Evolutionary conservation across 2,797 vertebrate species (phyloP).

Genomic region (Cryptoblepharus egeriae): DNA sequence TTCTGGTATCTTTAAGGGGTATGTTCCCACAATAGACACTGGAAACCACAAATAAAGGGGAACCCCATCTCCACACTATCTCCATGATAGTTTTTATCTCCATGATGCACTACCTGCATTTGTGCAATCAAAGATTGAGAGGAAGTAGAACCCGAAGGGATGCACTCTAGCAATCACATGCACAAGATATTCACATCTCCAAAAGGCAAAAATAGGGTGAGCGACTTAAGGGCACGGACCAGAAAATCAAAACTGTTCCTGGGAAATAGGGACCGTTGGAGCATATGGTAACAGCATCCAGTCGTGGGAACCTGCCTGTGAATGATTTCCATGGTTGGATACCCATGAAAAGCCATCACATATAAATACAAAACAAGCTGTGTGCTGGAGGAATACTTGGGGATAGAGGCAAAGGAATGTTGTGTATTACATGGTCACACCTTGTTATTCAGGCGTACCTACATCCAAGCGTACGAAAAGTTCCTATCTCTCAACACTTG

Average conservation of each 20-base stretch:
- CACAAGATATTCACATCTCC: not conserved
- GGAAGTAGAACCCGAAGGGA: too few relatives aligned
- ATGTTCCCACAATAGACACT: too few relatives aligned
- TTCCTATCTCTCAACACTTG: not conserved
- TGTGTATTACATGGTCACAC: conserved; percentile 1
- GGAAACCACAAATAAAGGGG: too few relatives aligned
- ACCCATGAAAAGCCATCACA: not conserved
- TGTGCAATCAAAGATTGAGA: not conserved
- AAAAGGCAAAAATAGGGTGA: not conserved
- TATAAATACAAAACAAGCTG: not conserved
- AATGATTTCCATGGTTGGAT: conserved; percentile 5
- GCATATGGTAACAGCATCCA: not conserved
- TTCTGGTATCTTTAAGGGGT: too few relatives aligned
- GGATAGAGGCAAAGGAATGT: not conserved
- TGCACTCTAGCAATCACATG: not conserved
- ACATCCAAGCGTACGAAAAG: not conserved
- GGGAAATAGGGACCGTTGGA: not conserved
- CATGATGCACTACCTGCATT: not conserved
- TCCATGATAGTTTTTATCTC: too few relatives aligned
- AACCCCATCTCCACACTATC: too few relatives aligned
- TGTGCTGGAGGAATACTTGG: not conserved
- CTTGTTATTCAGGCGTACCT: not conserved
- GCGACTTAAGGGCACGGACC: not conserved
- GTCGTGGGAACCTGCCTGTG: not conserved
- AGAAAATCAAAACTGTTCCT: not conserved